Percentiles rank a stretch among this genome's conserved stretches.
These are phyloP conservation scores for Sarcophilus harrisii DNA, from an alignment of 2,797 vertebrate species.

Conservation along the genomic window DNA sequence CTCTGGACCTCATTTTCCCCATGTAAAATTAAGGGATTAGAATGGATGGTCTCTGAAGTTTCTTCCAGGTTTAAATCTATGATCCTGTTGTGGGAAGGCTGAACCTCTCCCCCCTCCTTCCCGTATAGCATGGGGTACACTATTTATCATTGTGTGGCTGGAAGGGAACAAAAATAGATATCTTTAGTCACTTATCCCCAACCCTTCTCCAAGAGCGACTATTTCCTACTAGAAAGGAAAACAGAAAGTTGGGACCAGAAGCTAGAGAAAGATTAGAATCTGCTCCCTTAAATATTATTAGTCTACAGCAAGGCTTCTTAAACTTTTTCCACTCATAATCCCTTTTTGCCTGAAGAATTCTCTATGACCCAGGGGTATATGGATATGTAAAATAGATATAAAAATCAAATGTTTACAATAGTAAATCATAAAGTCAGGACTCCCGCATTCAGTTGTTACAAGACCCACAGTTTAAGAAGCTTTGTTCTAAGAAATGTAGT, in stretches of 20 bases:
- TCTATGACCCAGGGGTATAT: too few species aligned
- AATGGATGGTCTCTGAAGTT: neutral
- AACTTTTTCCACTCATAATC: too few species aligned
- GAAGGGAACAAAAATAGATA: neutral
- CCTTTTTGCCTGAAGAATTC: too few species aligned
- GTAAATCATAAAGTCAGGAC: too few species aligned
- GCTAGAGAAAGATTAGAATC: neutral
- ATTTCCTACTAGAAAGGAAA: neutral
- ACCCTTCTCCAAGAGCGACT: neutral
- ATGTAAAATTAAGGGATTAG: neutral
- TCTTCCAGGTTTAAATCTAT: neutral
- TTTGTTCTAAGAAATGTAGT: neutral
- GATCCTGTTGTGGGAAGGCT: neutral
- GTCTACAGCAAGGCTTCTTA: neutral
- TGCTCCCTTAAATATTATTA: neutral
- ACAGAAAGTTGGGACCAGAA: neutral
- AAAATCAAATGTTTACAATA: too few species aligned
- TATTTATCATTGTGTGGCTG: neutral
- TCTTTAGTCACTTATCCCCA: neutral
- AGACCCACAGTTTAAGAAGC: too few species aligned
- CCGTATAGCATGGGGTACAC: neutral
- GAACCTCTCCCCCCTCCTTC: neutral
- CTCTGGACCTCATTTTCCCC: neutral
- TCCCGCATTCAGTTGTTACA: too few species aligned
- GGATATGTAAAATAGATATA: too few species aligned